Evolutionary conservation across 1,140 invertebrate species (phyloP), one percentile per base, ranked within the genome.

Genomic region (Lasaia peninsularis): DNA sequence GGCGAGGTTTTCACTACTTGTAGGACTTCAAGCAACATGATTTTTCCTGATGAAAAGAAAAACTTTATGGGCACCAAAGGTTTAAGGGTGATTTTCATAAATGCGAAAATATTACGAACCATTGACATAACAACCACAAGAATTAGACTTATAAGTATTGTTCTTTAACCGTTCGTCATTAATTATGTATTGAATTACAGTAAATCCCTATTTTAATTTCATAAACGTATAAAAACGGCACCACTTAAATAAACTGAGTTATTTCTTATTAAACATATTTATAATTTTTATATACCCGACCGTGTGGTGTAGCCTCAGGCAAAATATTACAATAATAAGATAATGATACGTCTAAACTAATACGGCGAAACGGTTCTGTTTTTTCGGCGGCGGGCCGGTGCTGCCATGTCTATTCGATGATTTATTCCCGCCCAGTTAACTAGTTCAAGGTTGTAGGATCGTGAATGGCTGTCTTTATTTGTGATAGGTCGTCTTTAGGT

Each of bases 281-380:
- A 21, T 20, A 33, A 55, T 16, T 11, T 16, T 40, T 48, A 14
- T 40, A 51, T 54, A 55, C 51, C 57, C 14, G 33, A 40, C 60
- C 60, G 63, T 52, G 63, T 53, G 67, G 58, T 57, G n/a, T 51
- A 44, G 57, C 51, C 58, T 60, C 65, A 68, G 64, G 60, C 50
- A 65, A 59, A 60, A 60, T 74, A 80, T 75, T 81, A 79, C 73
- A 71, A 79, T 86, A 83, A 86, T 82, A 78, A 77, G 82, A 81
- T 88, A 88, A 88, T 88, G 68, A 88, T 75, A 85, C 75, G 79
- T 85, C 80, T 84, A 78, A 63, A 67, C 65, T 78, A 80, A 73
- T 83, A 74, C 71, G 62, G 67, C 69, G 73, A 79, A 81, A 65
- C 61, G 66, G 65, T 61, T 57, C 57, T 66, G 68, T 84, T 85